Percentiles rank a stretch among this genome's conserved stretches.
These are phyloP conservation scores for Brachyhypopomus gauderio DNA, from an alignment of 2,113 vertebrate species.

Conservation along the genomic window DNA sequence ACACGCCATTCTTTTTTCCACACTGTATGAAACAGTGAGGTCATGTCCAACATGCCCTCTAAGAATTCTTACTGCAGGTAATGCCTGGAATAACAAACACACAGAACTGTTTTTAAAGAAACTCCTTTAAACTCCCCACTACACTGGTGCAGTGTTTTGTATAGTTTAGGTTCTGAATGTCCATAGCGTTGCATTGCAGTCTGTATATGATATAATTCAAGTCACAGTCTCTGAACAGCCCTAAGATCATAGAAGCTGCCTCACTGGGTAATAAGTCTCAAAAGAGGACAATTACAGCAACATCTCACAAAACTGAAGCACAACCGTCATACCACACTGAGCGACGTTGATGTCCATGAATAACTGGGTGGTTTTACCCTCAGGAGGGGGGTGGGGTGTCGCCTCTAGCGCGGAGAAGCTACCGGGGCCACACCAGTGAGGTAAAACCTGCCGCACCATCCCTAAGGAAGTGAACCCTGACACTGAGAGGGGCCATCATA, in stretches of 20 bases:
- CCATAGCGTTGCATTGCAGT: too few relatives aligned
- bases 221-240: neutral
- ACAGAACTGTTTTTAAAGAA: neutral
- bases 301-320: neutral
- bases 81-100: conserved; percentile 47
- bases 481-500: conserved; percentile 20
- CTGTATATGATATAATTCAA: conserved; percentile 4
- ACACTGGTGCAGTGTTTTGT: neutral
- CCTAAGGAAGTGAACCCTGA: conserved; percentile 29
- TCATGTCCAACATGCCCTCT: conserved; percentile 41
- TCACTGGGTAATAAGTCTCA: too few relatives aligned
- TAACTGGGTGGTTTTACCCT: neutral
- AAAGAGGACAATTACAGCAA: neutral
- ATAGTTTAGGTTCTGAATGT: neutral
- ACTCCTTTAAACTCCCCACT: neutral
- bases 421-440: neutral
- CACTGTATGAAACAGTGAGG: conserved; percentile 39
- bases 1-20: conserved; percentile 66
- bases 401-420: neutral
- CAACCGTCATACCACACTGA: neutral
- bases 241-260: too few relatives aligned
- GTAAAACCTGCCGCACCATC: conserved; percentile 24
- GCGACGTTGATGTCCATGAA: neutral
- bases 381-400: neutral
- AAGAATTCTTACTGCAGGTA: conserved; percentile 32